A percentile compares a stretch with the other conserved stretches of the same genome.
These are phyloP conservation scores for Argyrosomus japonicus DNA, from an alignment of 2,113 vertebrate genomes.

Conservation along the genomic window DNA sequence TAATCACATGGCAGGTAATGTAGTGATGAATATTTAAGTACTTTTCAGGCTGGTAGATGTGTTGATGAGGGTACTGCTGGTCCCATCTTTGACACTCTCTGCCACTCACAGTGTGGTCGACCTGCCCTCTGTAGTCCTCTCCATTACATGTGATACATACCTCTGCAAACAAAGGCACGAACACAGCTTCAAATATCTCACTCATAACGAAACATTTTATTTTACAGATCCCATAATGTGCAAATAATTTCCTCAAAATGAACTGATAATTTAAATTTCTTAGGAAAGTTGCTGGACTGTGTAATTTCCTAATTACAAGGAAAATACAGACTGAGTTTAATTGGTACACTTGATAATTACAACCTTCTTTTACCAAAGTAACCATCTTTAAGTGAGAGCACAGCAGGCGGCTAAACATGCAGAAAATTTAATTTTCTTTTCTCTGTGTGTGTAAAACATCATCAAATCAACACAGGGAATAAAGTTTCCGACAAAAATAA, in stretches of 20 bases:
- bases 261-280: constrained; percentile 5
- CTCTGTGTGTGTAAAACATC: background rate
- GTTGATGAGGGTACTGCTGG: constrained; percentile 92
- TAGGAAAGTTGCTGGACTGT: background rate
- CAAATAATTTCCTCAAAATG: constrained; percentile 8
- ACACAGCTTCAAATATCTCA: background rate
- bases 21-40: constrained; percentile 64
- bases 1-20: background rate
- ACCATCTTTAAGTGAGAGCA: background rate
- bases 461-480: background rate
- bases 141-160: constrained; percentile 93
- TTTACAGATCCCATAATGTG: background rate
- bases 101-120: constrained; percentile 90
- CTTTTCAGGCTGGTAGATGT: constrained; percentile 94
- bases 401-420: background rate
- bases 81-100: constrained; percentile 97
- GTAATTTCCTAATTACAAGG: constrained; percentile 12
- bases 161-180: constrained; percentile 78
- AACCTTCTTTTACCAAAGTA: constrained; percentile 22
- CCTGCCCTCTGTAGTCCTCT: constrained; percentile 91
- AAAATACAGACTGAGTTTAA: background rate
- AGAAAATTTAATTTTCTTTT: background rate
- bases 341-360: constrained; percentile 19
- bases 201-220: background rate
- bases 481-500: background rate